Percentiles rank a stretch among this genome's conserved stretches.
Conservation (phyloP, 2,888 invertebrate species). For the Trichacis sp. region DNA sequence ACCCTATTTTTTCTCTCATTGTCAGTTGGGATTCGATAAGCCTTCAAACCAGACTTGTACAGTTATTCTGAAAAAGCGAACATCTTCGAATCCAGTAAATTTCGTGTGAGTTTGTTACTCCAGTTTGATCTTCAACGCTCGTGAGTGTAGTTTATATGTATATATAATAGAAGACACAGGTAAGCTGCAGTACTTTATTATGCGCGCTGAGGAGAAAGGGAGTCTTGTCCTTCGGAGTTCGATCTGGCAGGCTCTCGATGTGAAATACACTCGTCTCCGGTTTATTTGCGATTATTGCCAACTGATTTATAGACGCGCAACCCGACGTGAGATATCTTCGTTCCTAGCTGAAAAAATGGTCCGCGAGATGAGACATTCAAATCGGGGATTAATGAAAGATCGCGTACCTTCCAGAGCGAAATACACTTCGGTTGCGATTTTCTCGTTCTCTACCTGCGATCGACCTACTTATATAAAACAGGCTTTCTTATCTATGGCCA, state of each 20-base stretch:
- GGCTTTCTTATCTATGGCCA: neutral
- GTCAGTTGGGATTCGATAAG: too few species aligned
- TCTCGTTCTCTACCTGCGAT: neutral
- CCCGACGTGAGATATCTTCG: constrained; percentile 10
- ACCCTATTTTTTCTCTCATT: too few species aligned
- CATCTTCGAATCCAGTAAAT: too few species aligned
- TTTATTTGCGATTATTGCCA: constrained; percentile 16
- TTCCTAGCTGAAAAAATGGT: constrained; percentile 8
- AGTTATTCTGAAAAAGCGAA: too few species aligned
- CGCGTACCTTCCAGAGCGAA: neutral
- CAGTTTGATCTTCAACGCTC: too few species aligned
- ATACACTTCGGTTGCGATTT: neutral
- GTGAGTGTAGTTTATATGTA: neutral
- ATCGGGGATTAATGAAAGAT: neutral
- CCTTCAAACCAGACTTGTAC: too few species aligned
- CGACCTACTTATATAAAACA: neutral
- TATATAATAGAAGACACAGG: neutral
- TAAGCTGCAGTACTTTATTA: constrained; percentile 4
- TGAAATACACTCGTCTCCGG: constrained; percentile 16
- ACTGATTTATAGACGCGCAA: constrained; percentile 10
- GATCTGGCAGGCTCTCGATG: constrained; percentile 9
- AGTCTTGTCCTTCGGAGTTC: constrained; percentile 14
- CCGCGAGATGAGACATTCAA: constrained; percentile 9
- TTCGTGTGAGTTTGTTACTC: too few species aligned
- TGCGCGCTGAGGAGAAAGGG: constrained; percentile 5